Percentiles rank a stretch among this genome's conserved stretches.
Conservation (phyloP, 92 coral and sea anemone species). For the Zoanthus sansibaricus region DNA sequence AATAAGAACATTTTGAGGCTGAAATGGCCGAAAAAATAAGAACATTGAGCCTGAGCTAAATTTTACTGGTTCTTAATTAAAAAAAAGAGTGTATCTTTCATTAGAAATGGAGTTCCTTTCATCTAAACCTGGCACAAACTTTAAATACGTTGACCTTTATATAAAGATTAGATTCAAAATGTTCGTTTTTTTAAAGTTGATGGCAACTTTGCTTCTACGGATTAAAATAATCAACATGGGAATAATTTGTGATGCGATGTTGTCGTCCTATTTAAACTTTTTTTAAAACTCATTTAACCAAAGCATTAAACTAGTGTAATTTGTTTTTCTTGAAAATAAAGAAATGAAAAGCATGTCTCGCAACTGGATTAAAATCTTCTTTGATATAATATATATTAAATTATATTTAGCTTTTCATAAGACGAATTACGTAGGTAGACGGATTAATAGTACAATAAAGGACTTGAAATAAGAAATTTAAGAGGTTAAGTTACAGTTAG, state of each 20-base stretch:
- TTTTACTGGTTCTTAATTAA: too few species aligned
- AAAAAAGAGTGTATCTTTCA: too few species aligned
- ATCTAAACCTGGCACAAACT: background rate
- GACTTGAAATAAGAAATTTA: background rate
- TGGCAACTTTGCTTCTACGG: background rate
- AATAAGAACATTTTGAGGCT: too few species aligned
- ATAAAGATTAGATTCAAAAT: background rate
- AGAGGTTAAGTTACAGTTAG: background rate
- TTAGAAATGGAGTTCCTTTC: background rate
- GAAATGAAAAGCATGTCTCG: background rate
- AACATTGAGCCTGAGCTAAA: too few species aligned
- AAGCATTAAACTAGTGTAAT: background rate
- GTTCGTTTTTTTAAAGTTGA: background rate
- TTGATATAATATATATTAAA: background rate
- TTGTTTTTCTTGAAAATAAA: background rate
- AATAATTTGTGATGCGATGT: background rate
- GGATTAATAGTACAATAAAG: conserved; percentile 18
- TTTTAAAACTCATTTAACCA: background rate
- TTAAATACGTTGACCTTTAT: background rate
- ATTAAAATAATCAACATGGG: background rate
- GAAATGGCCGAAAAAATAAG: too few species aligned
- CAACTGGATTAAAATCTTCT: conserved; percentile 27
- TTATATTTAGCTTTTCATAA: background rate
- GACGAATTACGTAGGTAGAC: conserved; percentile 12
- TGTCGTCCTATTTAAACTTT: background rate